Evolutionary conservation across 1,140 invertebrate genomes (phyloP).

Genomic region (Magallana gigas): DNA sequence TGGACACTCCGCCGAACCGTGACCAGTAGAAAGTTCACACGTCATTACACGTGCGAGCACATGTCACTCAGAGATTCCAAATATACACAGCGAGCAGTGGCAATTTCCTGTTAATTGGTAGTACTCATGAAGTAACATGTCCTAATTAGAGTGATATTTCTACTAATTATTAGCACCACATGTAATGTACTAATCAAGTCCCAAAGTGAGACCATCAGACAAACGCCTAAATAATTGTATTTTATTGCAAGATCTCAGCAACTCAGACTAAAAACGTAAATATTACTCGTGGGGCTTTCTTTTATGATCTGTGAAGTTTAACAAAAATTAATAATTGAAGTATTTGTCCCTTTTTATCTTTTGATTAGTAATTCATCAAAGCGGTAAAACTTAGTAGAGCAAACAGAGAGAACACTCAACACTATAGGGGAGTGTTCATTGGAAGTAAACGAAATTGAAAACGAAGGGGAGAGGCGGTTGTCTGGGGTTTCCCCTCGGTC

Average conservation of each 20-base stretch:
- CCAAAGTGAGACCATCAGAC: background rate
- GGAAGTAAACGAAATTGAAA: background rate
- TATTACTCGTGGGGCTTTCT: background rate
- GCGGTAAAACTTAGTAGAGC: background rate
- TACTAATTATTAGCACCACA: background rate
- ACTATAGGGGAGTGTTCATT: background rate
- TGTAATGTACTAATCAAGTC: background rate
- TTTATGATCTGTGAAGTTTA: background rate
- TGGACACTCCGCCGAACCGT: background rate
- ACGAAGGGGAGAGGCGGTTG: background rate
- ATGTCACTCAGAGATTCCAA: background rate
- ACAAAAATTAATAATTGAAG: constrained; percentile 6
- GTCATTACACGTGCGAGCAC: background rate
- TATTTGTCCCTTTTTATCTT: background rate
- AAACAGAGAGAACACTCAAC: background rate
- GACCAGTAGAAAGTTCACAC: background rate
- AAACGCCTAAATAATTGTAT: background rate
- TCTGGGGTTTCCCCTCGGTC: background rate
- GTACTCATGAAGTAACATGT: constrained; percentile 6
- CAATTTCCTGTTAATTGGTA: constrained; percentile 18
- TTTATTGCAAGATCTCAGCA: background rate
- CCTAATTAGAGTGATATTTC: constrained; percentile 29
- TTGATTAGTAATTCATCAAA: constrained; percentile 20
- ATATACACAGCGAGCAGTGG: background rate
- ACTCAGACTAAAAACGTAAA: background rate